Base-by-base conservation (phyloP, 2,888 invertebrate species). In the Drosophila nigricruria region DNA sequence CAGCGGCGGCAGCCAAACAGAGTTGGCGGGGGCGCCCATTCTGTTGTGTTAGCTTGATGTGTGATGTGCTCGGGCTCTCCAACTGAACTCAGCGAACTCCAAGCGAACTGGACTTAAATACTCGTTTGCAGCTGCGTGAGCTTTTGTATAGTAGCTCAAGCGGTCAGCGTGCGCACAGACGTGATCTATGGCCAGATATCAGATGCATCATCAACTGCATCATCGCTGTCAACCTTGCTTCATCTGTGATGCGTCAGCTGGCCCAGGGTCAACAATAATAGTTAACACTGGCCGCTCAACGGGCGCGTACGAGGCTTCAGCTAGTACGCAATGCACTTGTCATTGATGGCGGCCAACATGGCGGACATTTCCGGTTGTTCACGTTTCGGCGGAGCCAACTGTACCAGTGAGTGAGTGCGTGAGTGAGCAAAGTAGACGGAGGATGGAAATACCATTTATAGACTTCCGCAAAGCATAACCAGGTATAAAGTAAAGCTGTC, bases 111-210 rank as follows among this genome's bases (percentile, higher is more conserved):
- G 77, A 77, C 54, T 77, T 77, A 77, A 77, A 78, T 77, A 77
- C 50, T 58, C 65, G 56, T 36, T 34, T 27, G 50, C 23, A 25
- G 64, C 62, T 52, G 73, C 62, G 59, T 73, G 45, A 25, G 60
- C 16, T 66, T 60, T 65, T 38, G 18, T 49, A 2, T 34, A 45
- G 25, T 27, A 47, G 45, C 45, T 14, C 3, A 32, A n/a, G 23
- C 40, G 52, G 18, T 20, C 43, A 68, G 61, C 34, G 62, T 36
- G 74, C 71, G 57, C 70, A 27, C 64, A 77, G 81, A 82, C 82
- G 82, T 82, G 82, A 85, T 82, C 77, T 77, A 74, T 74, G 68
- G 38, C 59, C 71, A 74, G 43, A 85, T 82, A 85, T 73, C 71
- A 68, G 65, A 76, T 71, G 61, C 73, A 73, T 70, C 78, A 77